Conservation (phyloP, 2,113 vertebrate species). For the Cynoglossus semilaevis region DNA sequence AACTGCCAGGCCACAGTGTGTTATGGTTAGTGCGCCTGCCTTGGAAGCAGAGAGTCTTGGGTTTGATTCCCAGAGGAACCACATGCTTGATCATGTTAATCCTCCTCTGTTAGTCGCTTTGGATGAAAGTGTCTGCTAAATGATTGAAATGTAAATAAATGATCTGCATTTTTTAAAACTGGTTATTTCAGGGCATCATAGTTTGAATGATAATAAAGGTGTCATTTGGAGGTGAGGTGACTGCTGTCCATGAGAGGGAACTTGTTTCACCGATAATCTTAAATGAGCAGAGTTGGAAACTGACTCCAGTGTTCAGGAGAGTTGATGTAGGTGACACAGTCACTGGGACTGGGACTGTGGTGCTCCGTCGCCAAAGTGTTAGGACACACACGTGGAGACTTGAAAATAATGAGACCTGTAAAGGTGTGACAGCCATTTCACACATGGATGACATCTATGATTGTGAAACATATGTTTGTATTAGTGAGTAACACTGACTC, state of each 20-base stretch:
- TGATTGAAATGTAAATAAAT: no score
- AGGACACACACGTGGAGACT: conserved; percentile 14
- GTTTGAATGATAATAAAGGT: no score
- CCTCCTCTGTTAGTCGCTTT: no score
- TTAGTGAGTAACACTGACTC: conserved; percentile 75
- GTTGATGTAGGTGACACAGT: conserved; percentile 20
- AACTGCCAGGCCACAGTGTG: no score
- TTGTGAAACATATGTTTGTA: conserved; percentile 75
- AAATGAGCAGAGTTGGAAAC: conserved; percentile 13
- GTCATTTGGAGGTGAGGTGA: no score
- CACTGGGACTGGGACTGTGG: conserved; percentile 32
- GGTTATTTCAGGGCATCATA: no score
- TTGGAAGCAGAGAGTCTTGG: no score
- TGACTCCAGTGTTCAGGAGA: conserved; percentile 1
- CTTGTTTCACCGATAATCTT: conserved; percentile 28
- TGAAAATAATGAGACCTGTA: conserved; percentile 67
- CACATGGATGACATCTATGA: conserved; percentile 76
- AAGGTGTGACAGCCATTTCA: conserved; percentile 76
- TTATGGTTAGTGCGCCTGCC: no score
- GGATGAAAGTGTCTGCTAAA: no score
- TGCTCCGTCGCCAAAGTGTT: conserved; percentile 41
- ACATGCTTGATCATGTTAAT: no score
- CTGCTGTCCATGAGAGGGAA: conserved; percentile 9
- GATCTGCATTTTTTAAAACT: no score
- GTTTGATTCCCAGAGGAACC: no score